These are phyloP conservation scores for Leuciscus waleckii DNA, from an alignment of 2,797 vertebrate species.

Conservation along the genomic window DNA sequence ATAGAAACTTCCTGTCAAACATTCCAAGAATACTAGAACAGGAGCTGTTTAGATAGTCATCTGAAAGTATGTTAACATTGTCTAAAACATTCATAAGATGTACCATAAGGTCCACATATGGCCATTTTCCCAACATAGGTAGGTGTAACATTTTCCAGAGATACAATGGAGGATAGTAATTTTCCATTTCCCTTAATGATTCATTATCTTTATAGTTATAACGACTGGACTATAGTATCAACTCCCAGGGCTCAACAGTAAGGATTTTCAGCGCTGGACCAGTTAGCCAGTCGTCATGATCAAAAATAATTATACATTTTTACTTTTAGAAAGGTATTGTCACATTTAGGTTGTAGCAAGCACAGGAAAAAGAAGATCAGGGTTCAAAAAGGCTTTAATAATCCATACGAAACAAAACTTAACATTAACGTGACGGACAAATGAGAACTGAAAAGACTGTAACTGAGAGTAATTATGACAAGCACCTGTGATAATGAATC, in stretches of 20 bases:
- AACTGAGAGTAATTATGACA: no score
- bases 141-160: not conserved
- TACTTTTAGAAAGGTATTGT: not conserved
- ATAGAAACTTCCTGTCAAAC: conserved; percentile 7
- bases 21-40: conserved; percentile 10
- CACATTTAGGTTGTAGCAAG: no score
- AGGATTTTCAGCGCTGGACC: not conserved
- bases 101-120: conserved; percentile 24
- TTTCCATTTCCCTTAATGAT: not conserved
- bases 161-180: not conserved
- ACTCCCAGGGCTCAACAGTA: not conserved
- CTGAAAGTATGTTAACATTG: not conserved
- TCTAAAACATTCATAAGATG: not conserved
- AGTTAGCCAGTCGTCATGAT: not conserved
- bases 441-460: no score
- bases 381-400: no score
- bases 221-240: not conserved
- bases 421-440: no score
- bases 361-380: no score
- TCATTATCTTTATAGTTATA: not conserved
- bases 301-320: not conserved
- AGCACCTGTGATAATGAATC: no score
- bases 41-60: conserved; percentile 16
- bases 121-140: not conserved
- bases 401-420: no score